Evolutionary conservation across 2,113 vertebrate species (phyloP), one percentile per base, ranked within the genome.

Genomic region (Zeus faber): DNA sequence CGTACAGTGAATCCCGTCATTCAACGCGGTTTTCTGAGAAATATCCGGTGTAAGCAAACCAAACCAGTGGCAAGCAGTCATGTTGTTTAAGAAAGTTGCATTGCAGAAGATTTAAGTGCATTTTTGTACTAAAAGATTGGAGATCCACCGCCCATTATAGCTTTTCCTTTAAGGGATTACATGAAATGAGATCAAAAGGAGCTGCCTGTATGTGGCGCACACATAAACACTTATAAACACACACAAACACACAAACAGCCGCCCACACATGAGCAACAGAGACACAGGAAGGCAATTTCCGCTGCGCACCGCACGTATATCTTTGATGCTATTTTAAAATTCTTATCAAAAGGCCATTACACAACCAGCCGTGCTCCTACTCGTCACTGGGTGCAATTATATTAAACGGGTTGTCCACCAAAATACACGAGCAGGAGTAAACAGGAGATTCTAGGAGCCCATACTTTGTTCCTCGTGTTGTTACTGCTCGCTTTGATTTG

Each of bases 151-250:
- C 25, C 57, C 23, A 49, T 65, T 58, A 43, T 46, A 53, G 43
- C 58, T 70, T 56, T 48, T 61, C 23, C 59, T 65, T 65, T 51
- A 53, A 59, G 52, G 43, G 58, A 77, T 72, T 63, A 69, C 54
- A 64, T 71, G 56, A 76, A 79, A 72, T 67, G 35, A 71, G 68
- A 81, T 81, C 52, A 80, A 29, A 67, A 60, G 55, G 40, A 20
- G 3, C 61, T 45, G 6, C 24, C 52, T 51, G 52, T 35, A 54
- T 62, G 41, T 25, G 29, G 49, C 51, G 43, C 64, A 61, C 55
- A 48, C 16, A 17, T 52, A 43, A 52, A 24, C 20, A 24, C 20
- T 23, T 21, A 46, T 21, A 46, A 20, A 24, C 22, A 14, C 22
- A 46, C 40, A 20, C 18, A 18, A 52, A 61, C 53, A 64, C 56